Percentiles rank a stretch among this genome's conserved stretches.
Evolutionary conservation across 2,113 vertebrate species (phyloP).

Genomic region (Cnemophilus loriae): DNA sequence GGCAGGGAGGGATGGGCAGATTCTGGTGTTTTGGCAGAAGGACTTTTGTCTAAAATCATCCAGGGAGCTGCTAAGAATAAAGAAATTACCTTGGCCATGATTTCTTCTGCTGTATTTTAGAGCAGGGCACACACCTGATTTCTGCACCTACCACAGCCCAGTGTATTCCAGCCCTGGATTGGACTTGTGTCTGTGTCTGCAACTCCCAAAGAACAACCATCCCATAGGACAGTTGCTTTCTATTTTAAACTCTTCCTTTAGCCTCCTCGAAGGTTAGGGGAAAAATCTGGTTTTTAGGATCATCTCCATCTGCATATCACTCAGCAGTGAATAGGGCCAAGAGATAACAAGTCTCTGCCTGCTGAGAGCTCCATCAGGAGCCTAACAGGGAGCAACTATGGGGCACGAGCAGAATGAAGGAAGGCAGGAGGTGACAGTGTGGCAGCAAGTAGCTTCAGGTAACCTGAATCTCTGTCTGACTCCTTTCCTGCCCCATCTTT

Average conservation of each 20-base stretch:
- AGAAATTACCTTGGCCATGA: not conserved
- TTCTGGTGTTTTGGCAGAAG: not conserved
- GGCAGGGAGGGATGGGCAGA: not conserved
- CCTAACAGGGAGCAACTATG: not conserved
- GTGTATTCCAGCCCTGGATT: not conserved
- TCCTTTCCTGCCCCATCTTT: not conserved
- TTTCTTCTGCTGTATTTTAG: not conserved
- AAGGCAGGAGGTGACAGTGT: not conserved
- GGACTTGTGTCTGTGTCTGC: not conserved
- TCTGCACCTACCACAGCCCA: not conserved
- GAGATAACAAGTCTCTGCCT: not conserved
- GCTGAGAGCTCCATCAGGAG: not conserved
- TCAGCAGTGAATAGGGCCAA: not conserved
- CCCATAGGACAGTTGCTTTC: not conserved
- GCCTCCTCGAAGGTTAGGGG: not conserved
- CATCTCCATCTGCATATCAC: not conserved
- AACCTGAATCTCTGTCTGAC: not conserved
- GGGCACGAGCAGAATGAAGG: not conserved
- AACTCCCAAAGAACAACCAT: not conserved
- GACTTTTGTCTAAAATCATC: not conserved
- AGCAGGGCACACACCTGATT: not conserved
- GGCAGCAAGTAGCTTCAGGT: not conserved
- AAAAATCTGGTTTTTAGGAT: not conserved
- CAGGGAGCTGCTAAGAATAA: not conserved
- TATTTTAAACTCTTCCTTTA: not conserved